Conservation (phyloP, 2,113 vertebrate genomes). For the Pseudorhombus dupliciocellatus region DNA sequence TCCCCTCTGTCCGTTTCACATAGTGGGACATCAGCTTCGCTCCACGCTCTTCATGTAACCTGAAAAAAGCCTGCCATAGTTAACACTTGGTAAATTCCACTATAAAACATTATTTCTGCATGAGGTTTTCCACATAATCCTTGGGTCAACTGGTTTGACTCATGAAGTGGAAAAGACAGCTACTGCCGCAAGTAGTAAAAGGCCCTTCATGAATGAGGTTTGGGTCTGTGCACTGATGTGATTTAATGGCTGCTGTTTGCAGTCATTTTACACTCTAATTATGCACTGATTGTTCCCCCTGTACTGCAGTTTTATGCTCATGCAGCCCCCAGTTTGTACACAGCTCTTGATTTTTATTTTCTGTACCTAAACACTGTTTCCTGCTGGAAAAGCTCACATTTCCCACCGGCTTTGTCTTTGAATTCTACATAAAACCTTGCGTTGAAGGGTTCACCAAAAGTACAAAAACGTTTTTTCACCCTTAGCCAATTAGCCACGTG, state of each 20-base stretch:
- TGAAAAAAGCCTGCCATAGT: constrained; percentile 34
- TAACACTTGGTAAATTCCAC: constrained; percentile 62
- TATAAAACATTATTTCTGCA: constrained; percentile 57
- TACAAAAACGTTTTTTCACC: background rate
- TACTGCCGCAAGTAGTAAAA: constrained; percentile 47
- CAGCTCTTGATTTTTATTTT: constrained; percentile 8
- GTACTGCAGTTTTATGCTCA: constrained; percentile 17
- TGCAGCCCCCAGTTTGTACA: constrained; percentile 11
- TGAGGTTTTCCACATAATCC: constrained; percentile 55
- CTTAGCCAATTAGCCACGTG: background rate
- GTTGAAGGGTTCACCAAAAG: background rate
- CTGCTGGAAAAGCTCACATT: background rate
- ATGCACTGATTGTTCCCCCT: constrained; percentile 48
- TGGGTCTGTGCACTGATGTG: constrained; percentile 40
- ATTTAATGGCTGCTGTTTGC: constrained; percentile 52
- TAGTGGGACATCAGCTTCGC: constrained; percentile 2
- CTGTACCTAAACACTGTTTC: background rate
- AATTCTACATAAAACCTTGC: background rate
- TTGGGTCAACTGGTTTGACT: constrained; percentile 57
- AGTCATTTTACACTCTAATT: constrained; percentile 44
- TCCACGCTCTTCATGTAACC: constrained; percentile 17
- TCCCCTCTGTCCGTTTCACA: constrained; percentile 11
- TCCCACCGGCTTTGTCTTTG: background rate
- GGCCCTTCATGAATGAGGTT: constrained; percentile 43
- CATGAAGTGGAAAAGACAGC: constrained; percentile 63